Conservation (phyloP, 2,797 vertebrate species). For the Uromys caudimaculatus region DNA sequence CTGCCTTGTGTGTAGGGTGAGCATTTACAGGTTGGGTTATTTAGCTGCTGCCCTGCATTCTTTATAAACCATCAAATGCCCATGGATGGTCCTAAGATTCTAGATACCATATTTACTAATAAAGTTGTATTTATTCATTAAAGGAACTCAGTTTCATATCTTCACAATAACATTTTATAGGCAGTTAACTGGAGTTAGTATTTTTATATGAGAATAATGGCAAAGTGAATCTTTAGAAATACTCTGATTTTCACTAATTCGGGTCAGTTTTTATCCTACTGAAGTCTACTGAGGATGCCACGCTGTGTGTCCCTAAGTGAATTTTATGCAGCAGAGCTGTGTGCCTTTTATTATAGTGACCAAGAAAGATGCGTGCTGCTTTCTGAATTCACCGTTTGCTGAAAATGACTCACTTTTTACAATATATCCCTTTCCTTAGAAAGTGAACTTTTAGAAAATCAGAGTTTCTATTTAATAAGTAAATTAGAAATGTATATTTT, state of each 20-base stretch:
- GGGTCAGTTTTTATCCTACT: not conserved
- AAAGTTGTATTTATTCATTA: constrained; percentile 12
- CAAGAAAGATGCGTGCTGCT: not conserved
- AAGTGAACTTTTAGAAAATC: not conserved
- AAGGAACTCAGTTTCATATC: not conserved
- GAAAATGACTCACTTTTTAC: not conserved
- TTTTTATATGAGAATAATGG: constrained; percentile 27
- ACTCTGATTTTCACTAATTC: not conserved
- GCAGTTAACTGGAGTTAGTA: constrained; percentile 8
- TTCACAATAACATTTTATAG: constrained; percentile 7
- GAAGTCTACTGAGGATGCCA: constrained; percentile 3
- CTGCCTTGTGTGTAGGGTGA: not conserved
- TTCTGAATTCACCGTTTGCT: not conserved
- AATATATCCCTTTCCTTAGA: not conserved
- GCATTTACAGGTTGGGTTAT: not conserved
- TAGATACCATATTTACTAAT: not conserved
- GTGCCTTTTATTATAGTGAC: not conserved
- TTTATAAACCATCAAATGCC: not conserved
- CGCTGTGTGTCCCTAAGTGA: not conserved
- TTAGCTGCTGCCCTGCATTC: not conserved
- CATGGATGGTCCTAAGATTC: not conserved
- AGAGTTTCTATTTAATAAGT: not conserved
- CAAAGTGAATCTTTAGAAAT: constrained; percentile 36
- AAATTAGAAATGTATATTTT: not conserved
- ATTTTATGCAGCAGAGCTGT: not conserved